Percentiles rank a stretch among this genome's conserved stretches.
Evolutionary conservation across 1,140 invertebrate genomes (phyloP).

Genomic region (Aphaenogaster rudis): DNA sequence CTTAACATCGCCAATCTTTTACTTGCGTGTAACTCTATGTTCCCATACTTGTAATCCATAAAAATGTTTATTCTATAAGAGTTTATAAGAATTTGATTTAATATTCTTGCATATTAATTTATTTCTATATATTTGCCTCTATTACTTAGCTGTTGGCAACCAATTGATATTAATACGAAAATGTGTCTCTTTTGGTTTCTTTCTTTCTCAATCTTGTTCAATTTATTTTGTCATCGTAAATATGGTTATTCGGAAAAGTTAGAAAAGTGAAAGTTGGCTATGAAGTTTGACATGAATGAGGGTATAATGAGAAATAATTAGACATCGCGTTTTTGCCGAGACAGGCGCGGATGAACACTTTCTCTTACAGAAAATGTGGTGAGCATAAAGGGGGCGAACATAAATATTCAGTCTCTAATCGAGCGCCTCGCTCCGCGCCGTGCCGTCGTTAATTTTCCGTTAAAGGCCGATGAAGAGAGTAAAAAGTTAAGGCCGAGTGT

Average conservation of each 20-base stretch:
- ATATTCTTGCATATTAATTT: background rate
- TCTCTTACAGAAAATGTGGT: slow-evolving; percentile 43
- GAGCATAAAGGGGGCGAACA: slow-evolving; percentile 29
- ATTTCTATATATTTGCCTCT: background rate
- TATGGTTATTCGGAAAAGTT: slow-evolving; percentile 1
- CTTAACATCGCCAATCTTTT: background rate
- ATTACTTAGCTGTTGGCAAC: background rate
- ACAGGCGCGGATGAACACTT: slow-evolving; percentile 51
- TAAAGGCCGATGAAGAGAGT: slow-evolving; percentile 58
- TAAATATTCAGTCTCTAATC: slow-evolving; percentile 69
- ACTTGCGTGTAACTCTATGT: background rate
- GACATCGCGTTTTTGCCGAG: slow-evolving; percentile 15
- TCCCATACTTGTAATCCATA: background rate
- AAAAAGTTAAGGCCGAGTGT: slow-evolving; percentile 63
- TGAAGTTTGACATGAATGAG: slow-evolving; percentile 13
- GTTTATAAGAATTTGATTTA: background rate
- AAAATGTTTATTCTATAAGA: background rate
- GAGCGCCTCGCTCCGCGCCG: slow-evolving; percentile 50
- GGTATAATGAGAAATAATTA: slow-evolving; percentile 60
- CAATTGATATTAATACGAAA: background rate
- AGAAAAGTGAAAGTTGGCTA: slow-evolving; percentile 8
- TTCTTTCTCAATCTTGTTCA: background rate
- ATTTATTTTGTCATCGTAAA: slow-evolving; percentile 2
- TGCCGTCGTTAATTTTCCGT: slow-evolving; percentile 63
- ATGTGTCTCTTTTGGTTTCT: background rate